These are phyloP conservation scores for Chrysolina americana DNA, from an alignment of 2,888 invertebrate genomes.

Conservation along the genomic window DNA sequence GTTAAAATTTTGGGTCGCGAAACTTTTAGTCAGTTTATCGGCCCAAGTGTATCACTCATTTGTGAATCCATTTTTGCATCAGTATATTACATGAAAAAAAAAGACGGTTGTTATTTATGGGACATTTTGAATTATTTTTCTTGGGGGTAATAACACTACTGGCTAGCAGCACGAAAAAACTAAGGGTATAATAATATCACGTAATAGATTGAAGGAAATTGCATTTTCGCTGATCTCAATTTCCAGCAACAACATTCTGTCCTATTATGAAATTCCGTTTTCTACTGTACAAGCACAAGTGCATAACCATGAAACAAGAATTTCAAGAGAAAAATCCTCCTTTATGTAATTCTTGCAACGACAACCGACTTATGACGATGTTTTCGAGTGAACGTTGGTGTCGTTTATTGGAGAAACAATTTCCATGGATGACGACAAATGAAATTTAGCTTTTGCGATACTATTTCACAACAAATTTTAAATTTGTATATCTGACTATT, in stretches of 20 bases:
- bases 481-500: no score
- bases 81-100: no score
- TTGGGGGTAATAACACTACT: background rate
- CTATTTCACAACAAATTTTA: background rate
- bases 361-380: constrained; percentile 6
- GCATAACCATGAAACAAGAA: constrained; percentile 18
- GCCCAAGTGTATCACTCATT: no score
- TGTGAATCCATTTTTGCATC: no score
- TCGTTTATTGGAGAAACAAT: background rate
- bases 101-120: no score
- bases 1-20: no score
- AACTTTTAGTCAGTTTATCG: no score
- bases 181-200: background rate
- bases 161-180: background rate
- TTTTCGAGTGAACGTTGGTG: background rate
- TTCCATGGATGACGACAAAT: background rate
- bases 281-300: background rate
- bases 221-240: constrained; percentile 12
- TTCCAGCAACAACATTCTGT: constrained; percentile 16
- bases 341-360: background rate
- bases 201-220: constrained; percentile 5
- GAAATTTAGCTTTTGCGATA: background rate
- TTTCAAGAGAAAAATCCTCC: background rate
- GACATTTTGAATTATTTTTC: no score
- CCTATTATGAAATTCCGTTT: constrained; percentile 4